These are phyloP conservation scores for Verasper variegatus DNA, from an alignment of 2,113 vertebrate species.

Conservation along the genomic window DNA sequence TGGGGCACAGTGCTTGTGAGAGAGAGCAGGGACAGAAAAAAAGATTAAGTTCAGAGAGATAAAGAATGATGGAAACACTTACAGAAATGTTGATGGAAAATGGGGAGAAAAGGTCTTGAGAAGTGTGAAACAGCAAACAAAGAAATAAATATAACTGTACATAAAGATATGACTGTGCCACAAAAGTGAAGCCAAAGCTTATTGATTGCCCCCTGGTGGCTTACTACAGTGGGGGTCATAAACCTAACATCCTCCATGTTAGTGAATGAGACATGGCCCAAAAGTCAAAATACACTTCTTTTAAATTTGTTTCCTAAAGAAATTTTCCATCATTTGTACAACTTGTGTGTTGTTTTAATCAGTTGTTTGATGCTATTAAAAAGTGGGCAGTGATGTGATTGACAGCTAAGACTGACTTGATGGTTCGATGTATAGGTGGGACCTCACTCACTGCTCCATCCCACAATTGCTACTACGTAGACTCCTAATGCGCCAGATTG, in stretches of 20 bases:
- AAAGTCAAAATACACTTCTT: too few species aligned
- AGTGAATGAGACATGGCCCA: neutral
- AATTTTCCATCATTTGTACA: too few species aligned
- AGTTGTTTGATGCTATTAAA: too few species aligned
- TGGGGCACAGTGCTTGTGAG: constrained; percentile 5
- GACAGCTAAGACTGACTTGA: too few species aligned
- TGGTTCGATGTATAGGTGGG: too few species aligned
- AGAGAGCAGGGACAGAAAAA: constrained; percentile 1
- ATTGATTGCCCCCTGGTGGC: neutral
- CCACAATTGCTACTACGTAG: too few species aligned
- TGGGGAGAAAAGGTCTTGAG: neutral
- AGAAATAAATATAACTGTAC: neutral
- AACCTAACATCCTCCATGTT: neutral
- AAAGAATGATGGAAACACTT: constrained; percentile 1
- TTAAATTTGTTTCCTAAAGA: too few species aligned
- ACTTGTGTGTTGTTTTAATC: too few species aligned
- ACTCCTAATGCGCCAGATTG: too few species aligned
- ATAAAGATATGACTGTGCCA: neutral
- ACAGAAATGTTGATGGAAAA: neutral
- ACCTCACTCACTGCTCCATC: too few species aligned
- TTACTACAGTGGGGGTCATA: neutral
- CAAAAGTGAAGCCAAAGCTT: neutral
- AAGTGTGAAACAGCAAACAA: neutral
- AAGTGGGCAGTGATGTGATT: too few species aligned
- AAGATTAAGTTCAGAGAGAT: neutral